Base-by-base conservation (phyloP, 2,888 invertebrate species). In the Cremastobaeus sp. region DNA sequence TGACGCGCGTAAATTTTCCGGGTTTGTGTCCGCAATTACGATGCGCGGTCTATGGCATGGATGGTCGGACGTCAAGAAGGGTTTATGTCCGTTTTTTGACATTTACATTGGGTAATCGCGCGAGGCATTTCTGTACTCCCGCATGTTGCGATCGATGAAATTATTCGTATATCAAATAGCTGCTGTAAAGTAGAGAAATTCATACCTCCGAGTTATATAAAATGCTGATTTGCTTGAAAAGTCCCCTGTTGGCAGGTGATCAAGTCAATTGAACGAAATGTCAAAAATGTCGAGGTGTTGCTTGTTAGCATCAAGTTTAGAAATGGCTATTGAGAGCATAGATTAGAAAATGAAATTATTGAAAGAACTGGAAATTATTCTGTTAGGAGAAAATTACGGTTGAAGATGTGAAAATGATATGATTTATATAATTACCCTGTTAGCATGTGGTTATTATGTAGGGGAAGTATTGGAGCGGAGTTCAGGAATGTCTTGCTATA, bases 11-110 rank as follows among this genome's bases (percentile, higher is more conserved):
- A 70, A 64, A 64, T 70, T 70, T 30, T 32, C 9, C 17, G 20
- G 52, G 54, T 60, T 69, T 60, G 69, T 47, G 54, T 11, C 28
- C 6, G 47, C 39, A 20, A 47, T 69, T 37, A 60, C 12, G 14
- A 45, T 32, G 28, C 12, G 3, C 39, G 68, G 21, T 43, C 12
- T 45, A 50, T 34, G 28, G 34, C 54, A 45, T 35, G 64, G 30
- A 50, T 35, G 39, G 47, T 37, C 34, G 32, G 30, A 41, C 34
- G 32, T n/a, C n/a, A n/a, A n/a, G n/a, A n/a, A n/a, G 17, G n/a
- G 17, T 39, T 39, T 50, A 50, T n/a, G n/a, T 32, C 50, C 21
- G 39, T 30, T 37, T 48, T 60, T 60, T 48, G 62, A 43, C 50
- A 64, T 52, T 64, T 64, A 39, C 48, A 34, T 41, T 52, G 35